Conservation (phyloP, 2,888 invertebrate species). For the Drosophila nr. perissopoda region DNA sequence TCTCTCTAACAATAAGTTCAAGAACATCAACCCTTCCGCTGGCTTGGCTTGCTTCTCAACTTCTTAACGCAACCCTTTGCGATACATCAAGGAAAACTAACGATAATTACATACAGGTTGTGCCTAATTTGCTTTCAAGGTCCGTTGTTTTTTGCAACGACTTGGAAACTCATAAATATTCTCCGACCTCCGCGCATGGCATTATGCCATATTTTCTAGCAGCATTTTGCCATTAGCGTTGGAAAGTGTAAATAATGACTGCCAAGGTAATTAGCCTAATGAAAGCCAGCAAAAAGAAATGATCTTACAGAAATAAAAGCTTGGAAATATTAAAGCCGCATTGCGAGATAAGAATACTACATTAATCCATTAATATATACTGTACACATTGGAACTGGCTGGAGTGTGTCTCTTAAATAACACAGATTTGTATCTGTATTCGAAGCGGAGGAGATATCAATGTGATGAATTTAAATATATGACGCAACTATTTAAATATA, state of each 20-base stretch:
- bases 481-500: neutral
- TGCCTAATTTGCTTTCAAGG: constrained; percentile 76
- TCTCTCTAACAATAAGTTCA: constrained; percentile 31
- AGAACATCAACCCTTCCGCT: constrained; percentile 41
- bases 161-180: constrained; percentile 70
- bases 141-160: constrained; percentile 68
- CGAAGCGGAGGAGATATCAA: too few relatives aligned
- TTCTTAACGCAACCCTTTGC: constrained; percentile 67
- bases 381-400: neutral
- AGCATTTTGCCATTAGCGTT: constrained; percentile 56
- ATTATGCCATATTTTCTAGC: constrained; percentile 56
- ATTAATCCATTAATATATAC: neutral
- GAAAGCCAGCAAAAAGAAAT: constrained; percentile 1
- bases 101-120: constrained; percentile 79
- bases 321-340: neutral
- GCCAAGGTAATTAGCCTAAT: constrained; percentile 38
- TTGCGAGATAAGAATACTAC: neutral
- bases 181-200: constrained; percentile 7
- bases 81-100: constrained; percentile 63
- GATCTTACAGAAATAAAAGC: neutral
- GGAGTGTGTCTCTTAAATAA: neutral
- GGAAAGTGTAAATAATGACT: constrained; percentile 75
- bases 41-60: constrained; percentile 4
- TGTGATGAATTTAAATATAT: too few relatives aligned
- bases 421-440: neutral